phyloP scores from a whole-genome alignment of 2,797 vertebrate genomes.

The Tokudaia muenninki region DNA sequence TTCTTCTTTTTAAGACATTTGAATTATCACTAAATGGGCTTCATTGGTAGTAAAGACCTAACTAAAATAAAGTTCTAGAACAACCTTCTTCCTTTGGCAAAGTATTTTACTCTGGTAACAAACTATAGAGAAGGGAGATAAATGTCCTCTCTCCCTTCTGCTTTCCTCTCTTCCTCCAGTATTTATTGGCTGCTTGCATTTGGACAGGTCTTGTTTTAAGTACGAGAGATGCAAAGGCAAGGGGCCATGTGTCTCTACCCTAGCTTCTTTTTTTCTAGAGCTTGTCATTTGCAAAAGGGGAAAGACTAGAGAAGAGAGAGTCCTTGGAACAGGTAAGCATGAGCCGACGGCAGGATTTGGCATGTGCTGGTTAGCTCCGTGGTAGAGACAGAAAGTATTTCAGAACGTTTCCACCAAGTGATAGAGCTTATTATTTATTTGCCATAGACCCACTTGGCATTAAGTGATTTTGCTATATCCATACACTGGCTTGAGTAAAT shows the following conservation, averaged over 20 bases:
- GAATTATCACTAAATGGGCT: background rate
- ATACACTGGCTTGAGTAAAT: background rate
- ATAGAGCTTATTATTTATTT: constrained; percentile 41
- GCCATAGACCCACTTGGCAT: background rate
- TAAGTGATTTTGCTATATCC: background rate
- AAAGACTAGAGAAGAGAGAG: background rate
- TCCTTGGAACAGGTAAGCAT: background rate
- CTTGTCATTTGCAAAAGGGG: constrained; percentile 42
- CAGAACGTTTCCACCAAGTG: background rate
- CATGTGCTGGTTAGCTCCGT: background rate
- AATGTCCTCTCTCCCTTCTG: too few relatives aligned
- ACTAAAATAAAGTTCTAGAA: constrained; percentile 3
- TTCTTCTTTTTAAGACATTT: background rate
- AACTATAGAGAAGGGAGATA: background rate
- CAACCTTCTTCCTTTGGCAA: constrained; percentile 2
- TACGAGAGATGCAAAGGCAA: background rate
- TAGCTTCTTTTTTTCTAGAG: background rate
- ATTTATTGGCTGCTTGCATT: background rate
- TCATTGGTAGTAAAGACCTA: background rate
- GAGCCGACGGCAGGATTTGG: background rate
- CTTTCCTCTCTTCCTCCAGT: background rate
- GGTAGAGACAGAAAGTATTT: background rate
- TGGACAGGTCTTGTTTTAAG: constrained; percentile 25
- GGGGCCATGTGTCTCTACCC: too few relatives aligned
- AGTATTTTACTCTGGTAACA: background rate